Evolutionary conservation across 2,888 invertebrate genomes (phyloP), one percentile per base, ranked within the genome.

Genomic region (Netelia fuscicornis): DNA sequence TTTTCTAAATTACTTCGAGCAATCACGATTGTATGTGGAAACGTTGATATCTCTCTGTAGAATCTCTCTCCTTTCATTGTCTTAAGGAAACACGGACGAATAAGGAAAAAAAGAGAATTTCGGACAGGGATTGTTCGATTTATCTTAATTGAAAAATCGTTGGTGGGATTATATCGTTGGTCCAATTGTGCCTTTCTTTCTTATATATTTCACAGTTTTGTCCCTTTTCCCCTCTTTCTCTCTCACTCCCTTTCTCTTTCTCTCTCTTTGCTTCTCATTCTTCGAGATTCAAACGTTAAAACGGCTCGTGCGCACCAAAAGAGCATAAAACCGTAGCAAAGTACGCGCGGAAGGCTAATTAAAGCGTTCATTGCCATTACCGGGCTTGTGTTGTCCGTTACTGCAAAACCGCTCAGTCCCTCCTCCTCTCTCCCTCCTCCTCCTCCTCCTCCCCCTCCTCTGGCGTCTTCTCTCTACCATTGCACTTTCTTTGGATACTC

Each of bases 281-380:
- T 71, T 86, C 77, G 65, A 72, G 70, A 76, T 67, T 71, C 54
- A 72, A 72, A 76, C 52, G 80, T 17, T 78, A 81, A 84, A 84
- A 84, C 37, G 23, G 42, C 74, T 62, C 25, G 64, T 42, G 30
- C 71, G 23, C 56, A 67, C 56, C 58, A 74, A 76, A 62, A 72
- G 76, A 81, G 76, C 67, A 84, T 76, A 84, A 84, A 77, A 84
- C 72, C 17, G 67, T 76, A 71, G 80, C 52, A 80, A 84, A 75
- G 84, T 81, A 81, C 74, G 74, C 81, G 81, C 48, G 78, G 81
- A 71, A 81, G 74, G 78, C 81, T 84, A 81, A 81, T 84, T 78
- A 81, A 84, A 74, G 84, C 81, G 75, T 75, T 68, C 81, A 81
- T 81, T 78, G 84, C 81, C 64, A 82, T 83, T 83, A 76, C 75